Evolutionary conservation across 2,113 vertebrate genomes (phyloP).

Genomic region (Alectura lathami): DNA sequence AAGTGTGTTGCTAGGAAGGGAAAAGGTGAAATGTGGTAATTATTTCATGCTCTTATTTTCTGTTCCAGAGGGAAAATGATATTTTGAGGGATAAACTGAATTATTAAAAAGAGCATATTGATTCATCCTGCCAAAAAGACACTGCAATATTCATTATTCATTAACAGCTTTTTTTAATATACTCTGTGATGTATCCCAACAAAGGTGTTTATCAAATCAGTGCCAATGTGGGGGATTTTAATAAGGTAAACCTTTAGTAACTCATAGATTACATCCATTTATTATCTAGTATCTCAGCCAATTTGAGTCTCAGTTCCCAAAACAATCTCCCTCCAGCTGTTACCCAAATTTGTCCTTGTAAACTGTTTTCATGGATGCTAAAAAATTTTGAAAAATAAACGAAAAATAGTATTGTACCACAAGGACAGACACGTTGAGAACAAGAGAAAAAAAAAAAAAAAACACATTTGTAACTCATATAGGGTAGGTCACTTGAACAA

Average conservation of each 20-base stretch:
- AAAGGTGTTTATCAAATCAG: conserved; percentile 10
- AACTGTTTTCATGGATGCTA: conserved; percentile 5
- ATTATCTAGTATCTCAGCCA: conserved; percentile 40
- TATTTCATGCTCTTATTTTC: conserved; percentile 38
- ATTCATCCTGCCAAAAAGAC: conserved; percentile 28
- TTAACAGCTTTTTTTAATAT: conserved; percentile 64
- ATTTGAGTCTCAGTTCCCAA: conserved; percentile 43
- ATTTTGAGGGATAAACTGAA: conserved; percentile 50
- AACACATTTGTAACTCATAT: not conserved
- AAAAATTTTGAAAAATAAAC: conserved; percentile 1
- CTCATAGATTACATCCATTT: conserved; percentile 36
- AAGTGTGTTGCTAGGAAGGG: not conserved
- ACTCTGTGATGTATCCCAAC: not conserved
- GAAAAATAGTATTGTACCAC: not conserved
- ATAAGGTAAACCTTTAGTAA: conserved; percentile 29
- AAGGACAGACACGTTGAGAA: not conserved
- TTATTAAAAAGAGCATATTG: conserved; percentile 57
- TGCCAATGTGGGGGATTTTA: not conserved
- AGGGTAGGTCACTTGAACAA: not conserved
- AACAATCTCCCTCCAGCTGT: conserved; percentile 63
- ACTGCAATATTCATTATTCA: conserved; percentile 67
- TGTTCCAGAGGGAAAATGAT: not conserved
- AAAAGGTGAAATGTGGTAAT: not conserved
- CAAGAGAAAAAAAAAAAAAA: not conserved
- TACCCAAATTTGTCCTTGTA: conserved; percentile 44